phyloP scores from a whole-genome alignment of 2,113 vertebrate genomes.

The Sula dactylatra region DNA sequence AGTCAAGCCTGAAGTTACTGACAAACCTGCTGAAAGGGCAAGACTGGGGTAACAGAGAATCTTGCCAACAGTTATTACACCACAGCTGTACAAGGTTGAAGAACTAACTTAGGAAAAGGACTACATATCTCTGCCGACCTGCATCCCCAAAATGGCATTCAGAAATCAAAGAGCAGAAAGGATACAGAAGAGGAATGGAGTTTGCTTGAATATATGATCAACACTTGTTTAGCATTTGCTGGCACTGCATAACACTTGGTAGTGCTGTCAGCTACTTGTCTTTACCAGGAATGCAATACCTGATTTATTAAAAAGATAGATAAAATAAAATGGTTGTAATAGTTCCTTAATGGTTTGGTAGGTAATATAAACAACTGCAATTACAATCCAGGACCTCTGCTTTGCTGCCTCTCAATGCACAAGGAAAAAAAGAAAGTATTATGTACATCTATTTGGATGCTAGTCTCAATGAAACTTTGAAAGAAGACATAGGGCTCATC shows the following conservation, averaged over 20 bases:
- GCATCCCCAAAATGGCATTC: not conserved
- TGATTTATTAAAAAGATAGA: not conserved
- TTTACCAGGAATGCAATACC: not conserved
- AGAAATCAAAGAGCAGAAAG: not conserved
- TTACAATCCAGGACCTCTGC: not conserved
- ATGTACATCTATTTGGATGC: rapidly evolving
- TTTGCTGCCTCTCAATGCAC: not conserved
- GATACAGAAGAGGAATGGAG: not conserved
- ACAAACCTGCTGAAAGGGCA: not conserved
- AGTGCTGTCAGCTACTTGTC: not conserved
- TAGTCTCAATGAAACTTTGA: not conserved
- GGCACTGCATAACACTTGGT: not conserved
- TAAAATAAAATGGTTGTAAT: not conserved
- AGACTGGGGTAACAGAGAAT: not conserved
- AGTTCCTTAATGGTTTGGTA: not conserved
- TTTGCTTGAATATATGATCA: not conserved
- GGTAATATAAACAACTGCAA: not conserved
- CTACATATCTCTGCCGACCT: not conserved
- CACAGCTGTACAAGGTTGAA: not conserved
- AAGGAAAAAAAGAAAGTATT: not conserved
- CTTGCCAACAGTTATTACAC: not conserved
- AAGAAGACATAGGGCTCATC: not conserved
- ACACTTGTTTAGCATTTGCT: not conserved
- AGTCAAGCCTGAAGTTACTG: not conserved
- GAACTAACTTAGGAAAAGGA: not conserved